phyloP scores from a whole-genome alignment of 2,113 vertebrate species.

The Verasper variegatus region DNA sequence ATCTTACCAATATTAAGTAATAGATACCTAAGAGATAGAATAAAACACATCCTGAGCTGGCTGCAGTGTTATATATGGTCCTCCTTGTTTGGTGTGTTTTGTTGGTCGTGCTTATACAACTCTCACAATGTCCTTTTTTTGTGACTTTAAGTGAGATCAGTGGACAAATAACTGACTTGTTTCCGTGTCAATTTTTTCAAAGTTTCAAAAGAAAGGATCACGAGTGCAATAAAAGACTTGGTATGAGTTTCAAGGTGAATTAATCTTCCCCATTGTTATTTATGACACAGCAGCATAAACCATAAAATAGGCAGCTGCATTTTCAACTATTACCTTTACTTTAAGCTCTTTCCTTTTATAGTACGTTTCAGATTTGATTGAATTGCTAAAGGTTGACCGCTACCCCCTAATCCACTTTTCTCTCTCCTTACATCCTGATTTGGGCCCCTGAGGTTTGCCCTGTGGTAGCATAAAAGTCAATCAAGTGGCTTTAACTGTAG shows the following conservation, averaged over 20 bases:
- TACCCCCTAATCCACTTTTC: constrained; percentile 51
- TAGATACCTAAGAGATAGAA: no score
- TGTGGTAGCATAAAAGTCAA: constrained; percentile 51
- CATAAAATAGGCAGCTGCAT: constrained; percentile 13
- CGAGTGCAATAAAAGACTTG: background rate
- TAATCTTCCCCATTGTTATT: background rate
- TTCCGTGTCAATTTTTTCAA: background rate
- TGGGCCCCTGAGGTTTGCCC: constrained; percentile 12
- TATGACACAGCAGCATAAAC: constrained; percentile 34
- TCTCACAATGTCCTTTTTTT: no score
- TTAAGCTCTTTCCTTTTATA: constrained; percentile 11
- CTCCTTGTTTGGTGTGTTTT: no score
- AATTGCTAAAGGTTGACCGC: constrained; percentile 32
- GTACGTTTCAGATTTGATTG: constrained; percentile 38
- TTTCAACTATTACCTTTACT: constrained; percentile 13
- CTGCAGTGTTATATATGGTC: no score
- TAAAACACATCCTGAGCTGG: no score
- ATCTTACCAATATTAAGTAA: no score
- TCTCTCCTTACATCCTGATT: constrained; percentile 39
- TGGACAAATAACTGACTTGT: no score
- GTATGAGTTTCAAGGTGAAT: background rate
- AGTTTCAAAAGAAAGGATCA: background rate
- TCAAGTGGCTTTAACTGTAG: constrained; percentile 46
- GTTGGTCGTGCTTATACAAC: no score
- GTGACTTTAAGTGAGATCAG: no score